phyloP scores from a whole-genome alignment of 2,797 vertebrate genomes.

The Nyctalus aviator region DNA sequence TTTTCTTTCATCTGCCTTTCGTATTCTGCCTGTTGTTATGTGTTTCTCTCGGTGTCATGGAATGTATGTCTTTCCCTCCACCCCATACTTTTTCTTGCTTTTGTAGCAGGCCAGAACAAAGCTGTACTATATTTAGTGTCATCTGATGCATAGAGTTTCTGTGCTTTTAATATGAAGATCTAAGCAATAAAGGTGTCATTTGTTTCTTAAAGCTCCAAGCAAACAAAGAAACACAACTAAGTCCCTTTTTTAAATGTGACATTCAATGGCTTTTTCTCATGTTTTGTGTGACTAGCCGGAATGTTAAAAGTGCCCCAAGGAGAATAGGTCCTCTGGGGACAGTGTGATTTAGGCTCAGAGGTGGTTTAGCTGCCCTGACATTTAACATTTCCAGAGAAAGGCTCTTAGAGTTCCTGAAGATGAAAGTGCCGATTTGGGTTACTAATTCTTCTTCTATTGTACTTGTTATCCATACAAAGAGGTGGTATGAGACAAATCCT shows the following conservation, averaged over 20 bases:
- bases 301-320: neutral
- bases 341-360: neutral
- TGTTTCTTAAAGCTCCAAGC: neutral
- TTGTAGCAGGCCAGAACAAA: neutral
- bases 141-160: conserved; percentile 15
- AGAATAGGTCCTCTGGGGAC: neutral
- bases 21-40: neutral
- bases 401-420: neutral
- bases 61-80: neutral
- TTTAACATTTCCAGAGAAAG: neutral
- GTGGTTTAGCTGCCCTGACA: neutral
- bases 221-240: neutral
- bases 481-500: neutral
- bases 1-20: neutral
- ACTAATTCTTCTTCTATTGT: conserved; percentile 14
- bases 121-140: neutral
- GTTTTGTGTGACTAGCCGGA: neutral
- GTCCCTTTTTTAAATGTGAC: neutral
- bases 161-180: neutral
- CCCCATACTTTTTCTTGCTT: neutral
- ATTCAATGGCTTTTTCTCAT: neutral
- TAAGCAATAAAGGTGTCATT: neutral
- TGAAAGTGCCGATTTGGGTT: neutral
- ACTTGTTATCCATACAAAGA: conserved; percentile 4
- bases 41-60: neutral